Conservation (phyloP, 2,113 vertebrate genomes). For the Corvus hawaiiensis region DNA sequence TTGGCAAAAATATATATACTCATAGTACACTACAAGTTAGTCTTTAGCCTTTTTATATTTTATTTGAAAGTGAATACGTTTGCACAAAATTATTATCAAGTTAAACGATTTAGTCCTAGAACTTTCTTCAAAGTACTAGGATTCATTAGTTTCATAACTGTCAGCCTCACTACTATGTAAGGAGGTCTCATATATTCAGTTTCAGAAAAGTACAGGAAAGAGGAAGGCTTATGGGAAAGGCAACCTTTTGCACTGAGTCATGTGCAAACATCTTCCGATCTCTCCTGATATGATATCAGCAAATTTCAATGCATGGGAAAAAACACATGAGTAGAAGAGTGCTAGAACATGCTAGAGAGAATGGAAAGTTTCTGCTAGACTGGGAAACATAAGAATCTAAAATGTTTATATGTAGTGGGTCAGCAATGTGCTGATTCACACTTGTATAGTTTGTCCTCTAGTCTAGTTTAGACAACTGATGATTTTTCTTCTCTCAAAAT, state of each 20-base stretch:
- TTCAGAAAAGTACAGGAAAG: background rate
- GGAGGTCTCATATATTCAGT: background rate
- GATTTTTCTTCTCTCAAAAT: background rate
- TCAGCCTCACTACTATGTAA: background rate
- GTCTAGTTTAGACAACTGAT: background rate
- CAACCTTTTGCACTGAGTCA: background rate
- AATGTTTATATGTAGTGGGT: background rate
- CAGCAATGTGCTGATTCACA: background rate
- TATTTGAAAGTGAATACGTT: background rate
- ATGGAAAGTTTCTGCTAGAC: background rate
- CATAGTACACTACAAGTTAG: background rate
- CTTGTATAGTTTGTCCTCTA: background rate
- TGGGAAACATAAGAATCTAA: background rate
- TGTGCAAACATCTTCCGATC: background rate
- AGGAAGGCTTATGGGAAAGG: background rate
- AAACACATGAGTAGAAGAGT: background rate
- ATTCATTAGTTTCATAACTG: background rate
- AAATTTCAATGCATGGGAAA: background rate
- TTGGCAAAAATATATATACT: background rate
- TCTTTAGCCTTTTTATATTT: background rate
- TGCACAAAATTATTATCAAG: background rate
- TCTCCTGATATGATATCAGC: background rate
- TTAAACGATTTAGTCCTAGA: background rate
- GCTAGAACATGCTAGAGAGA: background rate
- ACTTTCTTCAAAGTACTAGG: background rate